Evolutionary conservation across 1,140 invertebrate species (phyloP).

Genomic region (Drosophila sucinea): DNA sequence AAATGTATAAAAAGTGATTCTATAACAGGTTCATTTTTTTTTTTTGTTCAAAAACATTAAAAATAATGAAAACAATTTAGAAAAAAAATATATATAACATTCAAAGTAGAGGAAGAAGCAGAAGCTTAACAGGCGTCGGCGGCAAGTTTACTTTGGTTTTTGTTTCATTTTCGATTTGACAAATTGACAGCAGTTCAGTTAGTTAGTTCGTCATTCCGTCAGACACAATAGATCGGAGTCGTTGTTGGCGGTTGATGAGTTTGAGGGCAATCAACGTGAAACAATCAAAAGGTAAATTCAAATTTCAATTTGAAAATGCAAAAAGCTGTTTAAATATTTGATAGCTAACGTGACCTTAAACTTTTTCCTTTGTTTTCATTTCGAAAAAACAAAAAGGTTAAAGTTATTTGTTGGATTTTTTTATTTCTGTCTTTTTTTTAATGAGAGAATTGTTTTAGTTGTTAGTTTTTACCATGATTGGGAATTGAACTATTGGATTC

Average conservation of each 20-base stretch:
- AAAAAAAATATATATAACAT: constrained; percentile 7
- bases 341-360: constrained; percentile 64
- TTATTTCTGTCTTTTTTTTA: constrained; percentile 27
- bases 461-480: constrained; percentile 15
- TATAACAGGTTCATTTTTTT: constrained; percentile 32
- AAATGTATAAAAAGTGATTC: constrained; percentile 32
- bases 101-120: not conserved
- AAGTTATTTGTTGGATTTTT: constrained; percentile 19
- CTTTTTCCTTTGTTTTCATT: constrained; percentile 45
- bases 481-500: not conserved
- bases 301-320: constrained; percentile 53
- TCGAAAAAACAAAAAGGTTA: constrained; percentile 49
- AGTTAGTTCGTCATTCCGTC: constrained; percentile 15
- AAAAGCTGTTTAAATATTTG: constrained; percentile 77
- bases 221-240: constrained; percentile 27
- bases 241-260: constrained; percentile 7
- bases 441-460: constrained; percentile 37
- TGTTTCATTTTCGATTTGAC: constrained; percentile 32
- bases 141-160: constrained; percentile 11
- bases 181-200: constrained; percentile 54
- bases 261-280: constrained; percentile 55
- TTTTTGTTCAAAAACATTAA: constrained; percentile 30
- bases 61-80: constrained; percentile 35
- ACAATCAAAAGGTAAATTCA: constrained; percentile 69
- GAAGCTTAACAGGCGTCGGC: constrained; percentile 2